Conservation (phyloP, 2,888 invertebrate genomes). For the Lampropteryx suffumata region DNA sequence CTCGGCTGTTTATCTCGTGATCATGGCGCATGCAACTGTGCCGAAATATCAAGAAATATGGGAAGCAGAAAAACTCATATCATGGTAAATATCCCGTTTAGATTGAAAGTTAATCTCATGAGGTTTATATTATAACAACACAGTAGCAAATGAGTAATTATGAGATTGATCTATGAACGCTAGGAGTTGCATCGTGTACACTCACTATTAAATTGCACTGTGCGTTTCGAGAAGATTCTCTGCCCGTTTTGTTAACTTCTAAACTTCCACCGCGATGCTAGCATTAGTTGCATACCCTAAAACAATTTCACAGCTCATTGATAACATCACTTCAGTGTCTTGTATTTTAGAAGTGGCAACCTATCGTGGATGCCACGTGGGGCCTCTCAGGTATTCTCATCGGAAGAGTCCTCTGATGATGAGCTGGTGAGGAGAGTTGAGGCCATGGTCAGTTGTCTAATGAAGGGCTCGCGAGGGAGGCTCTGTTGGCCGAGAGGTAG, state of each 20-base stretch:
- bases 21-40: too few species aligned
- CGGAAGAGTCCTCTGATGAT: conserved; percentile 80
- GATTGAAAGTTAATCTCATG: too few species aligned
- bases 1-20: too few species aligned
- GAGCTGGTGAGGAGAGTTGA: conserved; percentile 85
- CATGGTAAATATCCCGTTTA: too few species aligned
- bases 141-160: too few species aligned
- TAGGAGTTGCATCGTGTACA: conserved; percentile 8
- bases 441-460: conserved; percentile 84
- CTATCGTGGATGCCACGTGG: conserved; percentile 74
- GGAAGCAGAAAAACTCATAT: too few species aligned
- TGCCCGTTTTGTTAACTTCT: neutral
- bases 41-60: too few species aligned
- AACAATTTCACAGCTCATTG: conserved; percentile 33
- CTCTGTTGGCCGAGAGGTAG: conserved; percentile 81
- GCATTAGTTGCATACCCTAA: conserved; percentile 11
- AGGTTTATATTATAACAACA: too few species aligned
- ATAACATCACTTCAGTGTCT: conserved; percentile 56
- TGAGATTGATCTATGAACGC: too few species aligned
- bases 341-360: conserved; percentile 78
- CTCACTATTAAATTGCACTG: conserved; percentile 14
- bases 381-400: conserved; percentile 78
- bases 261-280: neutral
- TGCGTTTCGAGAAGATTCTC: conserved; percentile 12
- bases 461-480: conserved; percentile 83